Conservation (phyloP, 2,113 vertebrate species). For the Alces alces region DNA sequence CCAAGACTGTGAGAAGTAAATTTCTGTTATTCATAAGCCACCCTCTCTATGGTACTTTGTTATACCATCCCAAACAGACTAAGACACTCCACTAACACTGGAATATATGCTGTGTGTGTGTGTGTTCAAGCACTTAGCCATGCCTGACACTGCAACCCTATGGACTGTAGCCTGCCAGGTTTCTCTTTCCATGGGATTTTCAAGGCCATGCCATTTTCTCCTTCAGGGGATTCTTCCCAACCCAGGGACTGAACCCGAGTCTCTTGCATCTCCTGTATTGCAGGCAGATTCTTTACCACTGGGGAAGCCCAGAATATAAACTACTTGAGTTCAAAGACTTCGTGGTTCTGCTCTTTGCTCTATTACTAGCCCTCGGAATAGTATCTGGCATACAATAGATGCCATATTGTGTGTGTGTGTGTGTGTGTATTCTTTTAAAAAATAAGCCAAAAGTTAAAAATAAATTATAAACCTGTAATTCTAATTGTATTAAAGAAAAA, state of each 20-base stretch:
- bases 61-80: background rate
- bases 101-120: background rate
- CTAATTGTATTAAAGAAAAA: background rate
- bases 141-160: background rate
- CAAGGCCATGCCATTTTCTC: background rate
- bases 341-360: background rate
- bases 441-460: background rate
- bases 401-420: background rate
- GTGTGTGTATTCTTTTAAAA: background rate
- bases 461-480: background rate
- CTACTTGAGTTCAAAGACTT: background rate
- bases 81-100: background rate
- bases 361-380: background rate
- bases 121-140: background rate
- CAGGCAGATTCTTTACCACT: background rate
- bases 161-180: background rate
- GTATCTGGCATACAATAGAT: background rate
- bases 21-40: background rate
- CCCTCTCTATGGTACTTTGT: background rate
- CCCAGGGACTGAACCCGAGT: background rate
- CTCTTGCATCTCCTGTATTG: background rate
- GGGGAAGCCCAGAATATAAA: background rate
- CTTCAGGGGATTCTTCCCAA: background rate
- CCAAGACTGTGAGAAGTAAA: background rate
- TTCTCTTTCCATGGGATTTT: background rate